A percentile compares a stretch with the other conserved stretches of the same genome.
Evolutionary conservation across 2,888 invertebrate species (phyloP).

Genomic region (Oeneis ivallda): DNA sequence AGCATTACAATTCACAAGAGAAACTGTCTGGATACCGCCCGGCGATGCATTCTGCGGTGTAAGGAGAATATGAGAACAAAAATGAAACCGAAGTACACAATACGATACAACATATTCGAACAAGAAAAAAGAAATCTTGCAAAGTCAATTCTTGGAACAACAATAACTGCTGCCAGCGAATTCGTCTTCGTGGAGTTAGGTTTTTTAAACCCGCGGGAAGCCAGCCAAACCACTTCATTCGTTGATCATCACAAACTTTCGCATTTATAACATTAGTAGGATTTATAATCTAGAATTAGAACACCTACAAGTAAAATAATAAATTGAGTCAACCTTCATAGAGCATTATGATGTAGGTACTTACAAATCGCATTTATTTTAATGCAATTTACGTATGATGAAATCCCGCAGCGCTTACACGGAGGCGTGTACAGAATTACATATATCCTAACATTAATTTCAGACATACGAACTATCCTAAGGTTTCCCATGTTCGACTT

Average conservation of each 20-base stretch:
- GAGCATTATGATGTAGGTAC: conserved; percentile 39
- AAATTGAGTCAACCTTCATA: conserved; percentile 31
- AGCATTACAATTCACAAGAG: conserved; percentile 22
- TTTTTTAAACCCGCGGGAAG: too few relatives aligned
- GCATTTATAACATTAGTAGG: too few relatives aligned
- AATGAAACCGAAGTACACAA: conserved; percentile 21
- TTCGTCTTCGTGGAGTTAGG: too few relatives aligned
- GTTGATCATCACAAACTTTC: too few relatives aligned
- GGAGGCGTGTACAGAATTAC: conserved; percentile 28
- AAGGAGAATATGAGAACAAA: conserved; percentile 32
- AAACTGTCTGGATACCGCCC: conserved; percentile 22
- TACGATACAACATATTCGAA: conserved; percentile 1
- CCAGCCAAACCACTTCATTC: too few relatives aligned
- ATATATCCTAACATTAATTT: conserved; percentile 39
- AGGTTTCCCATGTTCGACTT: conserved; percentile 36
- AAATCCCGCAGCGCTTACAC: conserved; percentile 44
- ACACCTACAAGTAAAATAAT: too few relatives aligned
- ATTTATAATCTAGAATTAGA: too few relatives aligned
- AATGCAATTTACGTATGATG: conserved; percentile 53
- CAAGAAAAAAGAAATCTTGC: not conserved
- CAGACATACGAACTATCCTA: conserved; percentile 29
- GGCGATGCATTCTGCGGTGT: conserved; percentile 25
- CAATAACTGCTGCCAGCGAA: too few relatives aligned
- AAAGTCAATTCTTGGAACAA: not conserved
- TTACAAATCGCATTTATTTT: conserved; percentile 52